Evolutionary conservation across 2,888 invertebrate genomes (phyloP).

Genomic region (Dascillus cervinus): DNA sequence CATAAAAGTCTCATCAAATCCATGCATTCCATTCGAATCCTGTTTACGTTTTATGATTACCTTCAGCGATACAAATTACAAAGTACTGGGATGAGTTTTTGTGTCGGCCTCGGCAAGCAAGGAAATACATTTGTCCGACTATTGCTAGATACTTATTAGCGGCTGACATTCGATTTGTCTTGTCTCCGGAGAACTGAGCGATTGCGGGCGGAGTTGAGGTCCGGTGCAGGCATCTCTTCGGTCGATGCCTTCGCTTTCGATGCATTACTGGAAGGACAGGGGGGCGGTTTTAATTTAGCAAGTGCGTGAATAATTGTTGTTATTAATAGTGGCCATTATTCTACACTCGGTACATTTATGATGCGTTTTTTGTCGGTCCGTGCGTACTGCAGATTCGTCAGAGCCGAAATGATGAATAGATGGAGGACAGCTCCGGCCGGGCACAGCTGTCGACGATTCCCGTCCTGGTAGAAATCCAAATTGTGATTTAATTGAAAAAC

Average conservation of each 20-base stretch:
- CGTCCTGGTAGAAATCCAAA: slow-evolving; percentile 35
- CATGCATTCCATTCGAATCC: slow-evolving; percentile 26
- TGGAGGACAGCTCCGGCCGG: slow-evolving; percentile 12
- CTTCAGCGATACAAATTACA: slow-evolving; percentile 44
- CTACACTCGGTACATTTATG: too few relatives aligned
- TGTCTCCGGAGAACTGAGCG: slow-evolving; percentile 41
- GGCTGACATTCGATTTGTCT: slow-evolving; percentile 50
- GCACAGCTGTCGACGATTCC: slow-evolving; percentile 31
- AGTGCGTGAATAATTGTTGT: slow-evolving; percentile 34
- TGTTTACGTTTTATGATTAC: slow-evolving; percentile 40
- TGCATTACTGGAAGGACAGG: slow-evolving; percentile 23
- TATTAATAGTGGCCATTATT: slow-evolving; percentile 35
- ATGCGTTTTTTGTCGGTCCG: too few relatives aligned
- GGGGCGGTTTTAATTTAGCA: slow-evolving; percentile 39
- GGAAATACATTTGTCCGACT: slow-evolving; percentile 45
- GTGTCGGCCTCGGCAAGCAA: slow-evolving; percentile 39
- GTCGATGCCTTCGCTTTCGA: slow-evolving; percentile 25
- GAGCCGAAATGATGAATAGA: slow-evolving; percentile 11
- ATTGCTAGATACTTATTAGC: slow-evolving; percentile 47
- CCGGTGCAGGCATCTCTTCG: slow-evolving; percentile 21
- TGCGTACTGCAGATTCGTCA: background rate
- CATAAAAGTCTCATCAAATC: slow-evolving; percentile 26
- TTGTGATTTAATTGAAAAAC: slow-evolving; percentile 44
- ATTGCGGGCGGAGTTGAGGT: slow-evolving; percentile 34
- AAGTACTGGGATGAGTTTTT: slow-evolving; percentile 42